Evolutionary conservation across 2,888 invertebrate genomes (phyloP).

Genomic region (Rhagophthalmus giganteus): DNA sequence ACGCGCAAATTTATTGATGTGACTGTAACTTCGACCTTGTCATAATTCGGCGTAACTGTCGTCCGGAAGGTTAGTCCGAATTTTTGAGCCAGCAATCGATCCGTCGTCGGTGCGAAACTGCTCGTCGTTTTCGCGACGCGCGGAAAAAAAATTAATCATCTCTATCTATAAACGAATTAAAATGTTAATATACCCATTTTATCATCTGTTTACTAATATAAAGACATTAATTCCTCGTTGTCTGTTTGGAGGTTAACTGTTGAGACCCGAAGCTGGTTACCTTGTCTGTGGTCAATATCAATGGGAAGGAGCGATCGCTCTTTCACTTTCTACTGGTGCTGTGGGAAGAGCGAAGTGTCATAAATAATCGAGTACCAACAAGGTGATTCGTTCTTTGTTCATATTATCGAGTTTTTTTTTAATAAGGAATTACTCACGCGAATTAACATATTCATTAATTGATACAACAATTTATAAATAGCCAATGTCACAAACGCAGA

Average conservation of each 20-base stretch:
- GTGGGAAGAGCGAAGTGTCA: not conserved
- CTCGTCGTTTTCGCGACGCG: too few relatives aligned
- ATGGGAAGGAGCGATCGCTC: conserved; percentile 5
- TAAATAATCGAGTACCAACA: not conserved
- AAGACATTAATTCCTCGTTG: not conserved
- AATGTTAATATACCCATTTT: too few relatives aligned
- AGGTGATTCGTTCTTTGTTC: conserved; percentile 4
- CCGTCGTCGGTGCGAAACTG: too few relatives aligned
- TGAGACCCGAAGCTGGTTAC: conserved; percentile 3
- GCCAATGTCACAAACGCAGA: not conserved
- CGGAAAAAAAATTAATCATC: too few relatives aligned
- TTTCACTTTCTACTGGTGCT: conserved; percentile 14
- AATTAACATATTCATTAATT: not conserved
- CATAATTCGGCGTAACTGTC: conserved; percentile 3
- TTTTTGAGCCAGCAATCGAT: too few relatives aligned
- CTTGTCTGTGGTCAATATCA: conserved; percentile 19
- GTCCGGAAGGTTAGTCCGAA: conserved; percentile 4
- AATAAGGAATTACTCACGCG: too few relatives aligned
- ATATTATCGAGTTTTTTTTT: too few relatives aligned
- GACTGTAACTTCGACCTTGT: conserved; percentile 9
- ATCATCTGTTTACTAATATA: too few relatives aligned
- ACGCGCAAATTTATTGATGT: conserved; percentile 11
- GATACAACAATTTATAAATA: not conserved
- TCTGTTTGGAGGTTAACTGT: not conserved
- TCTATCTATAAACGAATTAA: too few relatives aligned